Conservation (phyloP, 2,888 invertebrate genomes). For the Spisula solida region DNA sequence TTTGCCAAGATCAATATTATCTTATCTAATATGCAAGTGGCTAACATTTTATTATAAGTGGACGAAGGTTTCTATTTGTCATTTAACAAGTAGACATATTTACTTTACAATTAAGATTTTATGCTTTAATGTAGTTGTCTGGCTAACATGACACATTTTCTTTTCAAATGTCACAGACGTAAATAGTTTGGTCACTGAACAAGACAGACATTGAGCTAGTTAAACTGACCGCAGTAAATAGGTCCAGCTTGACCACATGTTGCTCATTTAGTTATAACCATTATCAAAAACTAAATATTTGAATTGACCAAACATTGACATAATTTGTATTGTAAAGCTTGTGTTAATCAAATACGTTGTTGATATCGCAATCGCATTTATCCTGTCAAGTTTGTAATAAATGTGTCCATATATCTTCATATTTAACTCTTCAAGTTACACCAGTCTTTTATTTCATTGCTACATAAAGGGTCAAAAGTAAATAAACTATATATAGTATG, state of each 20-base stretch:
- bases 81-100: not conserved
- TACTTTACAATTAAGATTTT: conserved; percentile 6
- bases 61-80: not conserved
- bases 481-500: not conserved
- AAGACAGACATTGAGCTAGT: conserved; percentile 8
- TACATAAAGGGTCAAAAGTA: not conserved
- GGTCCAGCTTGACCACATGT: conserved; percentile 4
- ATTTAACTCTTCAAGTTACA: not conserved
- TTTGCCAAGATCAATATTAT: not conserved
- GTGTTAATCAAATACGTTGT: not conserved
- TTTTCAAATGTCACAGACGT: not conserved
- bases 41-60: not conserved
- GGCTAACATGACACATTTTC: not conserved
- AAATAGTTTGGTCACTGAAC: conserved; percentile 10
- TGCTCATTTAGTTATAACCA: not conserved
- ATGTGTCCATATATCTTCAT: not conserved
- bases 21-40: not conserved
- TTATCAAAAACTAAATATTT: conserved; percentile 24
- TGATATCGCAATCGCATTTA: not conserved
- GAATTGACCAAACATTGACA: conserved; percentile 23
- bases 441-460: not conserved
- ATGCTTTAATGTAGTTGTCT: conserved; percentile 12
- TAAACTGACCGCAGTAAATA: not conserved
- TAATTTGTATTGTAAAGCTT: conserved; percentile 1
- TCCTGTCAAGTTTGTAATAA: not conserved